These are phyloP conservation scores for Tetramorium parvispinum DNA, from an alignment of 1,140 invertebrate species.

Conservation along the genomic window DNA sequence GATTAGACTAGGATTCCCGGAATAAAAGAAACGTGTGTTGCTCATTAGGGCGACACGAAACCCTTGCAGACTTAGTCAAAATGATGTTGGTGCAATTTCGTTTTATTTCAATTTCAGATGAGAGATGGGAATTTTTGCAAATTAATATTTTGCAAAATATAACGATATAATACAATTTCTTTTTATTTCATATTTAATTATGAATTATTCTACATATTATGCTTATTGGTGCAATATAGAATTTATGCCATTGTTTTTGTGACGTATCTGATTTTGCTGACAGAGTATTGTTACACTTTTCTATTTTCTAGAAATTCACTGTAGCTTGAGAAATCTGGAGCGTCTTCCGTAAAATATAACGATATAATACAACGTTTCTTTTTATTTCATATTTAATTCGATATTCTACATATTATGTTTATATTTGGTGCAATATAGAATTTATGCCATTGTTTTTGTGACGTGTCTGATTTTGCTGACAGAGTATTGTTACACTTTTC, in stretches of 20 bases:
- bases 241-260: background rate
- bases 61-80: background rate
- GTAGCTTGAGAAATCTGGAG: background rate
- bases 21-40: background rate
- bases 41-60: background rate
- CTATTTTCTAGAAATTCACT: background rate
- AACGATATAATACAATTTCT: background rate
- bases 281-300: background rate
- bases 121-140: background rate
- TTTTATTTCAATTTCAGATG: background rate
- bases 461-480: background rate
- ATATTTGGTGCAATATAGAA: background rate
- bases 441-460: background rate
- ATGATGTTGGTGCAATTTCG: background rate
- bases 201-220: background rate
- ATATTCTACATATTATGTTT: background rate
- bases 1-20: conserved; percentile 12
- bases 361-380: background rate
- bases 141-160: background rate
- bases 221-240: background rate
- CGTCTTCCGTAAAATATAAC: background rate
- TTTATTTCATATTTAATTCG: background rate
- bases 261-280: background rate
- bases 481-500: background rate
- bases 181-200: background rate